Conservation (phyloP, 2,113 vertebrate genomes). For the Fulica atra region DNA sequence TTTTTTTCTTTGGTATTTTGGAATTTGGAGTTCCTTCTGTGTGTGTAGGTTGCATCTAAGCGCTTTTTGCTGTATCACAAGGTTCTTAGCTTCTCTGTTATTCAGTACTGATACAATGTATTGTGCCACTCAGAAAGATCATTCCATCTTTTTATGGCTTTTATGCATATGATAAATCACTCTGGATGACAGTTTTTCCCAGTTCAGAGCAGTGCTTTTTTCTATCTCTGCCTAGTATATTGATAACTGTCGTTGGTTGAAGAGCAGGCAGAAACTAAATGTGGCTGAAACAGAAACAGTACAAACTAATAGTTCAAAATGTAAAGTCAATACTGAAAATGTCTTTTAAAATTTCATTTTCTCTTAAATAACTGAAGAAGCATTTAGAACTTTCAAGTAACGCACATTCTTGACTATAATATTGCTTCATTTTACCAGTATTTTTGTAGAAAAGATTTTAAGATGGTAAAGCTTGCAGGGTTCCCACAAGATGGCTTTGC, state of each 20-base stretch:
- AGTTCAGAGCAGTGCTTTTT: slow-evolving; percentile 27
- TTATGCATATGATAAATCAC: slow-evolving; percentile 60
- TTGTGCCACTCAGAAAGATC: slow-evolving; percentile 54
- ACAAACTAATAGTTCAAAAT: slow-evolving; percentile 24
- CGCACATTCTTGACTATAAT: not conserved
- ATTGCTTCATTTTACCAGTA: not conserved
- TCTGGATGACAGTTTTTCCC: slow-evolving; percentile 33
- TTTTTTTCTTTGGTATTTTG: not conserved
- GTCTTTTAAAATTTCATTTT: not conserved
- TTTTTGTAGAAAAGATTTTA: not conserved
- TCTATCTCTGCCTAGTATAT: slow-evolving; percentile 55
- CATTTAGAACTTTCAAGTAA: not conserved
- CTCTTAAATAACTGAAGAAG: not conserved
- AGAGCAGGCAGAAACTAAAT: not conserved
- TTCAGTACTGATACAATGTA: slow-evolving; percentile 31
- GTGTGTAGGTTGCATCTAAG: not conserved
- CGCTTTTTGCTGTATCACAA: slow-evolving; percentile 8
- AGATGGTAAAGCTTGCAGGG: not conserved
- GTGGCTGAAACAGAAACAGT: slow-evolving; percentile 28
- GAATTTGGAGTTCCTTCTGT: not conserved
- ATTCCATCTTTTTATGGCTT: slow-evolving; percentile 40
- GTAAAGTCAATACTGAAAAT: not conserved
- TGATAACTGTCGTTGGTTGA: slow-evolving; percentile 38
- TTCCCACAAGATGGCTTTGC: not conserved
- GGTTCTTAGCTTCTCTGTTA: slow-evolving; percentile 45